These are phyloP conservation scores for Diplolepis rosae DNA, from an alignment of 2,888 invertebrate species.

Conservation along the genomic window DNA sequence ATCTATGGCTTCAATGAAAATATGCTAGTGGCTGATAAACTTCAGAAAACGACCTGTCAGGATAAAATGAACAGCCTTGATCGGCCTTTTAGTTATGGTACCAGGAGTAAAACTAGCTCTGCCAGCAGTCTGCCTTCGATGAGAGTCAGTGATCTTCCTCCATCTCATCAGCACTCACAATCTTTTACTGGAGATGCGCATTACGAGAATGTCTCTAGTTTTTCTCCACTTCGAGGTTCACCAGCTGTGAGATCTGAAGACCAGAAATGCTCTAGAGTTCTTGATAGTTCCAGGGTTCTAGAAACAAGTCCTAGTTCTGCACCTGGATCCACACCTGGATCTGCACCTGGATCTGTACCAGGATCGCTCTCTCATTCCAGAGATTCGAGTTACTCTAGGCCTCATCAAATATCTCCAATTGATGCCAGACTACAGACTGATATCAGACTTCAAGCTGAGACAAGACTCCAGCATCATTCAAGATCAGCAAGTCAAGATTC, in stretches of 20 bases:
- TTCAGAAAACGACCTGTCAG: slow-evolving; percentile 59
- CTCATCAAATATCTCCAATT: slow-evolving; percentile 14
- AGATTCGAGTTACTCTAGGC: slow-evolving; percentile 62
- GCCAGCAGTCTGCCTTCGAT: slow-evolving; percentile 69
- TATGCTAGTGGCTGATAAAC: slow-evolving; percentile 57
- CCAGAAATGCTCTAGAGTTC: slow-evolving; percentile 41
- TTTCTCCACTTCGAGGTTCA: slow-evolving; percentile 60
- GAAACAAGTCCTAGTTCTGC: not conserved
- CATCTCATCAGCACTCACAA: slow-evolving; percentile 67
- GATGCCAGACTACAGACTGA: not conserved
- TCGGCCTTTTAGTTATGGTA: slow-evolving; percentile 57
- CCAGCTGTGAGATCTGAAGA: slow-evolving; percentile 42
- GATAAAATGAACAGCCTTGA: slow-evolving; percentile 61
- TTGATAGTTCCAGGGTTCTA: not conserved
- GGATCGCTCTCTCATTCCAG: slow-evolving; percentile 56
- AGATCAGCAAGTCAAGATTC: slow-evolving; percentile 62
- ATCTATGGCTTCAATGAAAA: slow-evolving; percentile 68
- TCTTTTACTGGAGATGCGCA: slow-evolving; percentile 69
- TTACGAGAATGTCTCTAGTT: slow-evolving; percentile 66
- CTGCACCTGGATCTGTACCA: not conserved
- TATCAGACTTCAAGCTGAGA: not conserved
- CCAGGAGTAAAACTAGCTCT: slow-evolving; percentile 64
- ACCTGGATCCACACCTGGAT: not conserved
- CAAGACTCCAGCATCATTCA: slow-evolving; percentile 51
- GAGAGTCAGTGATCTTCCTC: slow-evolving; percentile 65